Base-by-base conservation (phyloP, 2,113 vertebrate genomes). In the Sisor rabdophorus region DNA sequence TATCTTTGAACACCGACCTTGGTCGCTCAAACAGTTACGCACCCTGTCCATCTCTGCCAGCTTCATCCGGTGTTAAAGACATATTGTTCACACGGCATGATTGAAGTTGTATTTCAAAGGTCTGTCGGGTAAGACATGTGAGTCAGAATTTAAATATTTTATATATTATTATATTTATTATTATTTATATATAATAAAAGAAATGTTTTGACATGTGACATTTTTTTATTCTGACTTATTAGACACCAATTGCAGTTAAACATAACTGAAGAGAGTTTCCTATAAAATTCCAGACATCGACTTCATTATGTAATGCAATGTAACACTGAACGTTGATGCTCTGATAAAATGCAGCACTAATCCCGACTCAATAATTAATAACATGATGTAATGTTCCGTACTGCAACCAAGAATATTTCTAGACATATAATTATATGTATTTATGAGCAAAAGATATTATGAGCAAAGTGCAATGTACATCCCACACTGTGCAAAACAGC, bases 1-100 rank as follows among this genome's bases (percentile, higher is more conserved):
- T 53, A 71, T 71, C 76, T 78, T 53, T 71, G 47, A 78, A 72
- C 76, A 59, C 58, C 50, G 52, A 64, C 56, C 68, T 61, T 78
- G 76, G 68, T 47, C 17, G 50, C 48, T 72, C 69, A 47, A 71
- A 71, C 59, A 71, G 48, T 64, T 54, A 63, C 47, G 71, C 32
- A 26, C 30, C 63, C 58, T 0, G 7, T 60, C 55, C 9, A 10
- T 64, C 58, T 50, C 56, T 70, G 76, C 58, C 76, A 78, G 59
- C 12, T 40, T 16, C 28, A 58, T 20, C 13, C 36, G 28, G 26
- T 53, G 32, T 36, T 40, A 36, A n/a, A 15, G n/a, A 36, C 17
- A 26, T 61, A 36, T 24, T 19, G 17, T 58, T 47, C 48, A 19
- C 22, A 28, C 63, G 30, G 52, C 19, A 20, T 48, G 52, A 54